phyloP scores from a whole-genome alignment of 2,797 vertebrate species.

The Ispidina picta region DNA sequence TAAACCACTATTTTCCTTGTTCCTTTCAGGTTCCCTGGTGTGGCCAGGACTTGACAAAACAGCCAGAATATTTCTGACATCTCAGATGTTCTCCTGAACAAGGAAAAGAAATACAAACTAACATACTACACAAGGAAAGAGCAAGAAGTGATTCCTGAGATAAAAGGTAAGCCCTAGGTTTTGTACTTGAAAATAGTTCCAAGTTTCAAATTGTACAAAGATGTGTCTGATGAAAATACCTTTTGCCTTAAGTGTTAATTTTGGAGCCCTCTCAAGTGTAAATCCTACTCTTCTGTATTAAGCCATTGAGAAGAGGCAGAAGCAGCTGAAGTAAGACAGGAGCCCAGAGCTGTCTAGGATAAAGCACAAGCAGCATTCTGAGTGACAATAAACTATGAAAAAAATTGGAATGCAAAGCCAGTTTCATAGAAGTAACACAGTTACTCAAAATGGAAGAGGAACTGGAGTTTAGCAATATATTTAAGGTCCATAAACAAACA shows the following conservation, averaged over 20 bases:
- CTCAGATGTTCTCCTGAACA: not conserved
- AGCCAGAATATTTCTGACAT: not conserved
- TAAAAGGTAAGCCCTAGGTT: not conserved
- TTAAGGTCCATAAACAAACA: not conserved
- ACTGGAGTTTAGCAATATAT: not conserved
- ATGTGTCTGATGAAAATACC: not conserved
- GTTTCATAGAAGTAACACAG: not conserved
- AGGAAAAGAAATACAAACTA: not conserved
- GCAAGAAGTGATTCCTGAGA: not conserved
- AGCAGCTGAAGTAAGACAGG: not conserved
- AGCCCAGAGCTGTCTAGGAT: not conserved
- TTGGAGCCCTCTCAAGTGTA: not conserved
- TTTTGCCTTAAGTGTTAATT: not conserved
- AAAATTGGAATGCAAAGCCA: not conserved
- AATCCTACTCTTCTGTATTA: not conserved
- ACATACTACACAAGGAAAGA: not conserved
- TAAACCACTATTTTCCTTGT: not conserved
- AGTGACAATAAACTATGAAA: not conserved
- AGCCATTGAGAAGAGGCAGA: not conserved
- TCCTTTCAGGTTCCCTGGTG: not conserved
- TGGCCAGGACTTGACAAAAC: not conserved
- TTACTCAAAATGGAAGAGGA: not conserved
- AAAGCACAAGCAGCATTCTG: not conserved
- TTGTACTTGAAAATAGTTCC: not conserved
- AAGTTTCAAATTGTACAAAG: not conserved